These are phyloP conservation scores for Myocastor coypus DNA, from an alignment of 2,113 vertebrate species.

Conservation along the genomic window DNA sequence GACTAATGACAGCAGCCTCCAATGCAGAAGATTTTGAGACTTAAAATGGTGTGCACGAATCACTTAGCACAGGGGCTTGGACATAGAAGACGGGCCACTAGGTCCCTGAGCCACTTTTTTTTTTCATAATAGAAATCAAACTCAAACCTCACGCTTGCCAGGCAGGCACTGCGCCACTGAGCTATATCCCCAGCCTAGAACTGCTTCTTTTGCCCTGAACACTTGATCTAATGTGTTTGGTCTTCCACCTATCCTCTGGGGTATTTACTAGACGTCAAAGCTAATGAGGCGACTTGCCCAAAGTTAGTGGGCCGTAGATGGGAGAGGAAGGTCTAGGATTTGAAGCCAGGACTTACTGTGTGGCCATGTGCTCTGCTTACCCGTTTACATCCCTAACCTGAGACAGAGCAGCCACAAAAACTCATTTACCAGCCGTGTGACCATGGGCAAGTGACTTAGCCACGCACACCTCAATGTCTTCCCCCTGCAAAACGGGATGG, in stretches of 20 bases:
- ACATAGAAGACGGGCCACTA: background rate
- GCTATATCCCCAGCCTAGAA: background rate
- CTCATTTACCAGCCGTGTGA: background rate
- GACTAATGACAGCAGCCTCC: background rate
- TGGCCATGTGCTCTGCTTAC: background rate
- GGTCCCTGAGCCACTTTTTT: background rate
- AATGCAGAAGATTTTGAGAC: background rate
- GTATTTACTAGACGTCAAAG: background rate
- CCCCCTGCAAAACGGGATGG: background rate
- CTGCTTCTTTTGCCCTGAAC: background rate
- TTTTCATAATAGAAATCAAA: no score
- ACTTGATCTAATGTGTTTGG: background rate
- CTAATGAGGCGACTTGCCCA: background rate
- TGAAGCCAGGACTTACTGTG: background rate
- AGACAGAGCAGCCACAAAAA: background rate
- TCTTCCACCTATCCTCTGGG: background rate
- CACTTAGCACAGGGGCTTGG: fast-evolving
- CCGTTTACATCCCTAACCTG: background rate
- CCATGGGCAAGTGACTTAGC: background rate
- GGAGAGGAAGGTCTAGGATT: background rate
- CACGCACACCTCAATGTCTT: background rate
- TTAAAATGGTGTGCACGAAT: background rate
- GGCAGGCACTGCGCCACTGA: no score
- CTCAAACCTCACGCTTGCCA: no score
- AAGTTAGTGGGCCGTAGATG: background rate